phyloP scores from a whole-genome alignment of 2,113 vertebrate species.

The Amazona guildingii region DNA sequence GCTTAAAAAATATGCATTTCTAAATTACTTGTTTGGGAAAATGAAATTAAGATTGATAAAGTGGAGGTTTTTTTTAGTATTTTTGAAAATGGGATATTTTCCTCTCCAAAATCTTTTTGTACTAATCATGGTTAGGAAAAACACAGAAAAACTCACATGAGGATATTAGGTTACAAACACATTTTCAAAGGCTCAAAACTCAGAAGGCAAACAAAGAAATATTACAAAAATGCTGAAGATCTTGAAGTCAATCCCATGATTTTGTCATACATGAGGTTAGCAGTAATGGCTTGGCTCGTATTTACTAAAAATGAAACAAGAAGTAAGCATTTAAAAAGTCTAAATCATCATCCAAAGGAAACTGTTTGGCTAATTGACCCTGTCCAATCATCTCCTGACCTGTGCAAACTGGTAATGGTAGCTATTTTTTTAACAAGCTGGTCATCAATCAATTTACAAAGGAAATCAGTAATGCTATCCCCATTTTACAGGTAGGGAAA shows the following conservation, averaged over 20 bases:
- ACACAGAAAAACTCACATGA: not conserved
- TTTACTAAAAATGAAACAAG: conserved; percentile 5
- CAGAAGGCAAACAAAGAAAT: not conserved
- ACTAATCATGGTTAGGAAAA: not conserved
- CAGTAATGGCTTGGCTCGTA: not conserved
- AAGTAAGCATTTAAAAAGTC: not conserved
- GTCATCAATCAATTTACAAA: conserved; percentile 19
- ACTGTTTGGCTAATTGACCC: not conserved
- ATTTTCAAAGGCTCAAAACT: not conserved
- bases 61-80: not conserved
- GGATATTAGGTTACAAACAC: not conserved
- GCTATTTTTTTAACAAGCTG: not conserved
- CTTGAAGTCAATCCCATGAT: not conserved
- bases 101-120: not conserved
- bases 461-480: conserved; percentile 30
- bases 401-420: not conserved
- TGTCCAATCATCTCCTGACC: not conserved
- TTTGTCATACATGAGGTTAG: not conserved
- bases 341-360: not conserved
- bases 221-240: not conserved
- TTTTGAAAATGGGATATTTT: not conserved
- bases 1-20: not conserved
- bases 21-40: not conserved
- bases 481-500: conserved; percentile 19
- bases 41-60: not conserved